A percentile compares a stretch with the other conserved stretches of the same genome.
phyloP scores from a whole-genome alignment of 1,140 invertebrate species.

The Hyphantria cunea region DNA sequence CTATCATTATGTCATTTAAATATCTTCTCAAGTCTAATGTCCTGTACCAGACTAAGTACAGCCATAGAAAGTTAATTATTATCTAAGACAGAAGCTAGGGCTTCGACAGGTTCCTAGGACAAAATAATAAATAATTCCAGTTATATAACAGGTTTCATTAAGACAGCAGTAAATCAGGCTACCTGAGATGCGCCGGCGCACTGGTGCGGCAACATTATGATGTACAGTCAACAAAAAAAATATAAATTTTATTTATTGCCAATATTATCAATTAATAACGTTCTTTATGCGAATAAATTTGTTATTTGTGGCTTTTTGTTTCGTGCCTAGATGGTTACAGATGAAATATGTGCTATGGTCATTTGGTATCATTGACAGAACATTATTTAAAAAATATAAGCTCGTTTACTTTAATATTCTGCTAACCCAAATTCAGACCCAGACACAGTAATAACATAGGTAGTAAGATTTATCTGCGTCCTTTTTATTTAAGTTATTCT shows the following conservation, averaged over 20 bases:
- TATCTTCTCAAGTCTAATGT: slow-evolving; percentile 1
- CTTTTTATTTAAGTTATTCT: no score
- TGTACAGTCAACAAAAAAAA: slow-evolving; percentile 42
- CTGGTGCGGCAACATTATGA: slow-evolving; percentile 41
- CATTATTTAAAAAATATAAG: no score
- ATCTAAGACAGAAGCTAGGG: slow-evolving; percentile 67
- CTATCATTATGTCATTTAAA: slow-evolving; percentile 20
- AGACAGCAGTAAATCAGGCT: slow-evolving; percentile 70
- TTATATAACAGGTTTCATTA: slow-evolving; percentile 79
- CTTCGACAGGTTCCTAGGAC: slow-evolving; percentile 48
- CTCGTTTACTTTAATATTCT: no score
- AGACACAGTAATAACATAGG: no score
- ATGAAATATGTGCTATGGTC: no score
- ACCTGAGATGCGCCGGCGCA: slow-evolving; percentile 59
- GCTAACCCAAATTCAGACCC: no score
- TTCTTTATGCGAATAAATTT: no score
- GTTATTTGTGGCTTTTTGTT: no score
- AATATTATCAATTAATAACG: neutral
- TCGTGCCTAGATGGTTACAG: no score
- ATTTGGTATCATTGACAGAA: no score
- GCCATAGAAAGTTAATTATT: slow-evolving; percentile 69
- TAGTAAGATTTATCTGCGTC: no score
- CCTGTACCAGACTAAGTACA: slow-evolving; percentile 28
- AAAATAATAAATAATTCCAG: slow-evolving; percentile 77
- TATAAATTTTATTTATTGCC: neutral